These are phyloP conservation scores for Mormoops blainvillei DNA, from an alignment of 2,113 vertebrate species.

Conservation along the genomic window DNA sequence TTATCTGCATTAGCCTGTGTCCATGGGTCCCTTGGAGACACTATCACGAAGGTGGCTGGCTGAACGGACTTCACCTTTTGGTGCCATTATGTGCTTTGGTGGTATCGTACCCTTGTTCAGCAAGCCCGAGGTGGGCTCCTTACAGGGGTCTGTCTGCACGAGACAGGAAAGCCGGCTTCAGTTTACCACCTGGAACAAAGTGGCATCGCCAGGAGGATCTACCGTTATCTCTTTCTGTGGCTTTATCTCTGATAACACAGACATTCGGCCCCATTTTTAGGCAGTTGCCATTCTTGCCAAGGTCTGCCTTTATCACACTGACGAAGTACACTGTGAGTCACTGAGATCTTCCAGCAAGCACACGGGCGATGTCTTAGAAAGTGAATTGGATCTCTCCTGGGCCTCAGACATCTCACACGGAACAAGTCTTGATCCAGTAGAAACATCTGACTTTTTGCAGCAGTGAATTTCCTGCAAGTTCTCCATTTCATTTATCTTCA, in stretches of 20 bases:
- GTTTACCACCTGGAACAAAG: constrained; percentile 86
- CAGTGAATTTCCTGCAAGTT: constrained; percentile 90
- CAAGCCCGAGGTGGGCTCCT: constrained; percentile 87
- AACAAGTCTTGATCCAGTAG: constrained; percentile 83
- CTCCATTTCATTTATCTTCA: constrained; percentile 88
- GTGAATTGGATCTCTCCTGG: constrained; percentile 71
- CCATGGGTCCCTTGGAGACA: constrained; percentile 88
- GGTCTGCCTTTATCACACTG: constrained; percentile 84
- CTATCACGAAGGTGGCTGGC: constrained; percentile 84
- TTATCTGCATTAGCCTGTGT: constrained; percentile 83
- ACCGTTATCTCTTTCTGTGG: constrained; percentile 85
- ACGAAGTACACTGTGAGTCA: constrained; percentile 82
- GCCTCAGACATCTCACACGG: constrained; percentile 77
- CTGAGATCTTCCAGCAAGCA: constrained; percentile 74
- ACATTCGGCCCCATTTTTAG: constrained; percentile 84
- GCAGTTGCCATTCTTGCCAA: constrained; percentile 75
- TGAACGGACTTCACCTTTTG: constrained; percentile 83
- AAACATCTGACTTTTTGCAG: constrained; percentile 85
- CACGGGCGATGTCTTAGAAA: not conserved
- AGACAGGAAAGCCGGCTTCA: constrained; percentile 81
- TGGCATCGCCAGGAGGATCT: constrained; percentile 83
- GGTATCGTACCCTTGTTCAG: constrained; percentile 86
- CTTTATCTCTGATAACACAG: constrained; percentile 85
- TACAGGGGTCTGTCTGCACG: constrained; percentile 84
- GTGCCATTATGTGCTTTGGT: constrained; percentile 82